These are phyloP conservation scores for Pavo muticus DNA, from an alignment of 2,113 vertebrate genomes.

Conservation along the genomic window DNA sequence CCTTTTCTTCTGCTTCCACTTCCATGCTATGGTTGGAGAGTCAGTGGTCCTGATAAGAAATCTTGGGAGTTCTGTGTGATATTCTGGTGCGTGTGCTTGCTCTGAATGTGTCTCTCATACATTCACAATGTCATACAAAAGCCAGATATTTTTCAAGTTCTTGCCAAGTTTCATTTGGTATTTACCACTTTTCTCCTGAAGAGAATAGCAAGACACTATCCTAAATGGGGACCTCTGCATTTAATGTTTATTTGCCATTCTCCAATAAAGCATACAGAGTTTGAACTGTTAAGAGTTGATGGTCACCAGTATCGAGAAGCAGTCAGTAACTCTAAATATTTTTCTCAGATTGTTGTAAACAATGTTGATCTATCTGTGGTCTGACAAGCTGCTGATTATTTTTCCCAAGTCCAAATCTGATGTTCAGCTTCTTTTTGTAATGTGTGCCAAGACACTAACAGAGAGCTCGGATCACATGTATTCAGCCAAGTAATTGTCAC, in stretches of 20 bases:
- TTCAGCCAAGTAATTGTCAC: neutral
- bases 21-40: neutral
- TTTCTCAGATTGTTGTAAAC: slow-evolving; percentile 20
- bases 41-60: neutral
- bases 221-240: neutral
- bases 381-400: neutral
- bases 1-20: neutral
- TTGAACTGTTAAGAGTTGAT: neutral
- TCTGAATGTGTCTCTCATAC: neutral
- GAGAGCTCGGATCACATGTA: neutral
- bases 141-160: neutral
- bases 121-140: neutral
- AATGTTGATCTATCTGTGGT: neutral
- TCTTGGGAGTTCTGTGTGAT: neutral
- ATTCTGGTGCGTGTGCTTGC: neutral
- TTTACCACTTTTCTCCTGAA: neutral
- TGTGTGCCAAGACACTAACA: neutral
- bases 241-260: neutral
- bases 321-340: neutral
- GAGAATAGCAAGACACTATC: neutral
- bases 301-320: neutral
- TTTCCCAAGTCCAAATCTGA: neutral
- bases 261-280: neutral
- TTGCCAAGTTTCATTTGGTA: neutral
- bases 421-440: neutral